Evolutionary conservation across 2,888 invertebrate genomes (phyloP).

Genomic region (Megamerina dolium): DNA sequence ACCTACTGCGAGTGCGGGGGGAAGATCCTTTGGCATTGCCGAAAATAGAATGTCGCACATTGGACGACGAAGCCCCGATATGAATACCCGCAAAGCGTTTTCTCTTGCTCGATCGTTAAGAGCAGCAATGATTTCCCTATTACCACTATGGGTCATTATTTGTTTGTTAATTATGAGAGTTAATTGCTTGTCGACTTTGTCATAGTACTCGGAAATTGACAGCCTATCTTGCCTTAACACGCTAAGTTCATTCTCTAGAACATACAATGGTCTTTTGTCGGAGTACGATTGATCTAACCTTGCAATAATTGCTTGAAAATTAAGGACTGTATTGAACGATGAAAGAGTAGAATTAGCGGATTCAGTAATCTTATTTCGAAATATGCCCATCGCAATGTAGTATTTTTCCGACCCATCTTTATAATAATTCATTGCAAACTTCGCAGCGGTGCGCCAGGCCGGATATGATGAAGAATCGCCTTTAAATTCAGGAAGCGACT

Average conservation of each 20-base stretch:
- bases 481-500: constrained; percentile 5
- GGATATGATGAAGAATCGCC: constrained; percentile 5
- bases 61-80: constrained; percentile 12
- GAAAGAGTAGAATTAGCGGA: constrained; percentile 15
- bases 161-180: constrained; percentile 18
- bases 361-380: constrained; percentile 12
- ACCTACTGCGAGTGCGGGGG: constrained; percentile 12
- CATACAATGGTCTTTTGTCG: constrained; percentile 18
- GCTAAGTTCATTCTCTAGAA: constrained; percentile 18
- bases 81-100: constrained; percentile 12
- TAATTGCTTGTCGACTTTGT: constrained; percentile 16
- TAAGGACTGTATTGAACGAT: constrained; percentile 14
- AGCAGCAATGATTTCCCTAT: constrained; percentile 8
- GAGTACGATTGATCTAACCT: constrained; percentile 18
- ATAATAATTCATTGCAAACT: constrained; percentile 7
- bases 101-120: constrained; percentile 12
- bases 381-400: constrained; percentile 9
- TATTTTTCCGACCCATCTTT: constrained; percentile 9
- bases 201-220: constrained; percentile 17
- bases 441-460: constrained; percentile 6
- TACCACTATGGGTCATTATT: constrained; percentile 14
- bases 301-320: constrained; percentile 16
- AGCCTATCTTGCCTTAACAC: constrained; percentile 19
- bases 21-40: constrained; percentile 11
- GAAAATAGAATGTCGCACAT: constrained; percentile 14